These are phyloP conservation scores for Bibio marci DNA, from an alignment of 2,888 invertebrate species.

Conservation along the genomic window DNA sequence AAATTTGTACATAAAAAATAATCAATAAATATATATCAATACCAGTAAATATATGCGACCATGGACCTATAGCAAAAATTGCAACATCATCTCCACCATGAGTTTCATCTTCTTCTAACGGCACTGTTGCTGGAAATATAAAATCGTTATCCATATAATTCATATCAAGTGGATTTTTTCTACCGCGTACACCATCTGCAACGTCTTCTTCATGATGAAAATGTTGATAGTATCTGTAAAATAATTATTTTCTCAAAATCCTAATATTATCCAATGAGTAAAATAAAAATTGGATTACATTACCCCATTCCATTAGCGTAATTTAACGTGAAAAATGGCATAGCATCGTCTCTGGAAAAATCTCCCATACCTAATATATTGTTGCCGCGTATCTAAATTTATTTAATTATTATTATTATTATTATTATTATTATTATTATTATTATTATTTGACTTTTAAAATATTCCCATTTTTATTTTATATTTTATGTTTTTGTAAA, in stretches of 20 bases:
- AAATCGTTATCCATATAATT: slow-evolving; percentile 4
- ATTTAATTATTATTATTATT: neutral
- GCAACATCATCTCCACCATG: slow-evolving; percentile 58
- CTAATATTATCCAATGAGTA: neutral
- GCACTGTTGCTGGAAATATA: slow-evolving; percentile 37
- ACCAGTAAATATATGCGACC: slow-evolving; percentile 45
- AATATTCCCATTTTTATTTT: no score
- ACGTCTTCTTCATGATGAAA: neutral
- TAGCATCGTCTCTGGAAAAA: slow-evolving; percentile 31
- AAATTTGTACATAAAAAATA: no score
- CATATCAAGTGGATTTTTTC: slow-evolving; percentile 2
- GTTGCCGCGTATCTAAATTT: slow-evolving; percentile 12
- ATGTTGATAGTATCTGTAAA: neutral
- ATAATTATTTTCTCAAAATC: no score
- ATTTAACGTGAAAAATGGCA: slow-evolving; percentile 43
- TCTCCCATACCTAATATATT: slow-evolving; percentile 12
- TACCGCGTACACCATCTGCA: slow-evolving; percentile 5
- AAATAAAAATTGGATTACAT: neutral
- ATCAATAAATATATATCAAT: no score
- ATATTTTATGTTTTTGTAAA: no score
- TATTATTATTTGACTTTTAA: no score
- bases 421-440: no score
- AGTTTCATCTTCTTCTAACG: slow-evolving; percentile 34
- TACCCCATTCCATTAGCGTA: slow-evolving; percentile 54
- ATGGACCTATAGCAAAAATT: slow-evolving; percentile 52